Conservation (phyloP, 1,140 invertebrate genomes). For the Acarapis woodi region DNA sequence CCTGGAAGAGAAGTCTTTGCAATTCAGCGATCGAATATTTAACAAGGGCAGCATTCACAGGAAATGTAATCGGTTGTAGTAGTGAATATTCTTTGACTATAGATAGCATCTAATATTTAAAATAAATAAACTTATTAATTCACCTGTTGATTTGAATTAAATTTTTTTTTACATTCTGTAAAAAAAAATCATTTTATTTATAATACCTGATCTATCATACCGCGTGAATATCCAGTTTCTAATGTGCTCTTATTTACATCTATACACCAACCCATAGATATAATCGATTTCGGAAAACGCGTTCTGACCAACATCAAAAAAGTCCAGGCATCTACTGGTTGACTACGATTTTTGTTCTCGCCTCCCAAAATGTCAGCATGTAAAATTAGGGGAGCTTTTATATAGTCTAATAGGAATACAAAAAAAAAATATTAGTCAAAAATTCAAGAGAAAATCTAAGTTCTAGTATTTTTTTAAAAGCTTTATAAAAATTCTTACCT, state of each 20-base stretch:
- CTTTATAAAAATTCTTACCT: too few species aligned
- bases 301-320: conserved; percentile 29
- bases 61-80: conserved; percentile 40
- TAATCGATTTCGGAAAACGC: conserved; percentile 29
- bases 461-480: too few species aligned
- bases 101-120: too few species aligned
- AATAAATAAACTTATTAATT: too few species aligned
- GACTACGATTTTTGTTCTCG: conserved; percentile 29
- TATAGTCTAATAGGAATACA: too few species aligned
- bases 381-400: conserved; percentile 36
- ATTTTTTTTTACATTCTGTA: too few species aligned
- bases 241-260: conserved; percentile 16
- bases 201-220: conserved; percentile 31
- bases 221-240: conserved; percentile 25
- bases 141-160: too few species aligned
- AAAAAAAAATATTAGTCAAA: too few species aligned
- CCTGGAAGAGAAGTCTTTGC: conserved; percentile 14
- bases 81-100: conserved; percentile 24
- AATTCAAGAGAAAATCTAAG: too few species aligned
- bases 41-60: conserved; percentile 39
- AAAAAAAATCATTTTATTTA: too few species aligned
- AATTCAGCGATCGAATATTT: conserved; percentile 25
- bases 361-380: conserved; percentile 49
- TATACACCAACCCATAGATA: conserved; percentile 69
- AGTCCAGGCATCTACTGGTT: conserved; percentile 29